Evolutionary conservation across 2,888 invertebrate genomes (phyloP).

Genomic region (Drosophila melanosoma): DNA sequence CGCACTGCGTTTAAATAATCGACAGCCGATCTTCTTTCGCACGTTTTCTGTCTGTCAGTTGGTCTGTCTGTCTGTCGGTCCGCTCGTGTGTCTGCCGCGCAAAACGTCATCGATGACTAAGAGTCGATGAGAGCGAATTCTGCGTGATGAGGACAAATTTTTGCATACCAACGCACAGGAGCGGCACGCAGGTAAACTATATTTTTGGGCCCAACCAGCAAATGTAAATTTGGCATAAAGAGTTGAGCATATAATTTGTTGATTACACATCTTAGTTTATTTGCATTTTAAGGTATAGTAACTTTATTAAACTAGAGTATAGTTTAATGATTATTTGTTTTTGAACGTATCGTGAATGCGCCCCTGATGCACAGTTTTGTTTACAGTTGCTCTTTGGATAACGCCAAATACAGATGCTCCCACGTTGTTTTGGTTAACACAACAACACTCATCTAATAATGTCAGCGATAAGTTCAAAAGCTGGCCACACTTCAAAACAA

Average conservation of each 20-base stretch:
- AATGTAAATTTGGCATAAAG: background rate
- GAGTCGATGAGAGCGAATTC: constrained; percentile 21
- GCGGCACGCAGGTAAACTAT: constrained; percentile 44
- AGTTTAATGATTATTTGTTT: background rate
- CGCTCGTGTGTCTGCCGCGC: constrained; percentile 50
- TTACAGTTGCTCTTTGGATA: constrained; percentile 48
- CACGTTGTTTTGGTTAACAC: constrained; percentile 36
- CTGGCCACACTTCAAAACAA: constrained; percentile 56
- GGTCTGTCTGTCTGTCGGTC: constrained; percentile 15
- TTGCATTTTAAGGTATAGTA: background rate
- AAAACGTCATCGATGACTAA: constrained; percentile 76
- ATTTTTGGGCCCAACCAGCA: background rate
- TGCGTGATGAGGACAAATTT: constrained; percentile 38
- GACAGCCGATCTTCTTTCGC: background rate
- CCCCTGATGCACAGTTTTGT: constrained; percentile 29
- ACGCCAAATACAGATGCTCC: constrained; percentile 39
- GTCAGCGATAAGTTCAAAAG: constrained; percentile 59
- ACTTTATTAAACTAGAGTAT: background rate
- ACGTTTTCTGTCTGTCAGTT: constrained; percentile 6
- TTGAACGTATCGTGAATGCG: constrained; percentile 23
- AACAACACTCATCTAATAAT: constrained; percentile 56
- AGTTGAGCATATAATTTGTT: background rate
- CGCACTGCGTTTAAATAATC: constrained; percentile 38
- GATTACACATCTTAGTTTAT: background rate
- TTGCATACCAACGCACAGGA: constrained; percentile 51